Base-by-base conservation (phyloP, 1,140 invertebrate species). In the Drosophila pseudoananassae region DNA sequence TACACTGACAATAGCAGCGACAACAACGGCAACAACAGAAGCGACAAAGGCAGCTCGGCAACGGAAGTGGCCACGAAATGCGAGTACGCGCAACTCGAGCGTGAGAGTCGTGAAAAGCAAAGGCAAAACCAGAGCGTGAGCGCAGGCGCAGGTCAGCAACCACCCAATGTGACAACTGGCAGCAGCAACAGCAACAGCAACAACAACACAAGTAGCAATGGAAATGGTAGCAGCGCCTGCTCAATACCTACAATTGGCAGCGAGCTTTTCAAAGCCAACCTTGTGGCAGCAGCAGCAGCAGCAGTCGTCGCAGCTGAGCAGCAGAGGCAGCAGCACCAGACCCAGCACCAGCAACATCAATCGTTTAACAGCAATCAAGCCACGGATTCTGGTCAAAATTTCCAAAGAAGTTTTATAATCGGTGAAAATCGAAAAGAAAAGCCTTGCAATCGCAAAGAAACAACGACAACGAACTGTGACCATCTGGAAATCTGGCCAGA, bases 41-140 rank as follows among this genome's bases (percentile, higher is more conserved):
- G 31, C 59, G 59, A 54, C 74, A 61, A 9, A 23, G 43, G 43
- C 17, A 23, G 57, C 40, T 54, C 74, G 47, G 54, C 68, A 85
- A 49, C 82, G 81, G 81, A 85, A 85, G 74, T 85, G 61, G 69
- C 55, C 55, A 85, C 66, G 60, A 87, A 81, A 70, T 81, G 60
- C 58, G 81, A 85, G 78, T 76, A 84, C 82, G 78, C 82, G 82
- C 82, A 85, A 85, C 78, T 85, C 82, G 82, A 85, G 82, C 82
- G 71, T 85, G 82, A 85, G 82, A 85, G 76, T 56, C 50, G 14
- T 9, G 54, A 27, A 36, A 36, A 36, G 31, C 54, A 46, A 38
- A 49, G 78, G 61, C 25, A 4, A 27, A 27, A 27, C 25, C 53
- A 7, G 69, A 74, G 77, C 69, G 77, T 53, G 17, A 65, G 74